These are phyloP conservation scores for Euphonia xanthogaster DNA, from an alignment of 2,797 vertebrate genomes.

Conservation along the genomic window DNA sequence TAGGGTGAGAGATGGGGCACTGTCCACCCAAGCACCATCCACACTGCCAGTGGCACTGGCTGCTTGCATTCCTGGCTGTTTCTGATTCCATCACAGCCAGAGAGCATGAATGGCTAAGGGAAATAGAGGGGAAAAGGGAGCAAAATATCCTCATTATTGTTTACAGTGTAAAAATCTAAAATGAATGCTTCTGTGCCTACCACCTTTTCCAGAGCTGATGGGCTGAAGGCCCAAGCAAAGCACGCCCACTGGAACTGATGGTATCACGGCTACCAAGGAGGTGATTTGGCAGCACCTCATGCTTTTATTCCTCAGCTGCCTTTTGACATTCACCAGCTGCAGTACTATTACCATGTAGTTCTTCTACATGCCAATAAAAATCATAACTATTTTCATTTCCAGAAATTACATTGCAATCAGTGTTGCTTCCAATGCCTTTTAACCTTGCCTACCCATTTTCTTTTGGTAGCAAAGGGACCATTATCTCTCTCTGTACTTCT, in stretches of 20 bases:
- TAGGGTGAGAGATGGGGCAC: not conserved
- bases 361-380: constrained; percentile 25
- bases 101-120: accelerated
- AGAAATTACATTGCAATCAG: constrained; percentile 23
- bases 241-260: not conserved
- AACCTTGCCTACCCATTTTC: constrained; percentile 2
- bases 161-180: not conserved
- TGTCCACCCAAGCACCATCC: accelerated
- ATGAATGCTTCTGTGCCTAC: not conserved
- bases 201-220: not conserved
- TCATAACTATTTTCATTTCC: constrained; percentile 46
- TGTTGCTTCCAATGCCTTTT: constrained; percentile 22
- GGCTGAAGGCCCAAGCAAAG: not conserved
- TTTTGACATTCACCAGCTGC: constrained; percentile 41
- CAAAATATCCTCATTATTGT: not conserved
- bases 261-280: not conserved
- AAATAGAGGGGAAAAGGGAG: not conserved
- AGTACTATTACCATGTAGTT: not conserved
- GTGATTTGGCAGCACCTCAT: not conserved
- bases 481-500: not conserved
- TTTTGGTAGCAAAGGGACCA: not conserved
- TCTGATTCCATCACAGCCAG: accelerated
- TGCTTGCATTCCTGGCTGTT: not conserved
- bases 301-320: not conserved
- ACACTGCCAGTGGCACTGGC: accelerated